Percentiles rank a stretch among this genome's conserved stretches.
phyloP scores from a whole-genome alignment of 2,113 vertebrate species.

The Ptyas mucosa region DNA sequence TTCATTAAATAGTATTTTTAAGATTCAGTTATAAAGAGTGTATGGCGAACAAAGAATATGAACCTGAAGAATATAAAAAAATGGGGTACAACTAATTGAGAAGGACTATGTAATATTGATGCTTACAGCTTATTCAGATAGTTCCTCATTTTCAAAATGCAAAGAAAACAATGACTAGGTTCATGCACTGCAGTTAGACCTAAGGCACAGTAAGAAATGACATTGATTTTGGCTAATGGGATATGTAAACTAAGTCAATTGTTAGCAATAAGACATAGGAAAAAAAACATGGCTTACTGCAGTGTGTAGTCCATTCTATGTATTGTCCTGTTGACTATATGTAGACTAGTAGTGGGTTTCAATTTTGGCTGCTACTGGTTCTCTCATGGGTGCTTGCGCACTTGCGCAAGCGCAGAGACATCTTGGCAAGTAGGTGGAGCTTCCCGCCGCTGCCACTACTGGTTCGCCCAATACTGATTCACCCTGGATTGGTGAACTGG shows the following conservation, averaged over 20 bases:
- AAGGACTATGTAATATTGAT: not conserved
- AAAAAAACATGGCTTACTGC: not conserved
- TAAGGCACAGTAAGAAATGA: not conserved
- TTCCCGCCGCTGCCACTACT: no score
- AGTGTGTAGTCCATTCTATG: not conserved
- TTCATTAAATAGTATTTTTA: not conserved
- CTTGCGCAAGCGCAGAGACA: no score
- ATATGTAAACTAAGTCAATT: not conserved
- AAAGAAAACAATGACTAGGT: not conserved
- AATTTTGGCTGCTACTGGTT: no score
- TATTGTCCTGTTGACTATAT: not conserved
- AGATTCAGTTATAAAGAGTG: not conserved
- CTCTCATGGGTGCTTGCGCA: no score
- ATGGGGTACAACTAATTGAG: not conserved
- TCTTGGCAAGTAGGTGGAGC: no score
- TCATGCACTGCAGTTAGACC: not conserved
- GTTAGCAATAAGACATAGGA: not conserved
- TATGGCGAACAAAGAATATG: not conserved
- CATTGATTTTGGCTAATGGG: not conserved
- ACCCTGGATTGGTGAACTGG: no score
- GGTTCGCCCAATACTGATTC: no score
- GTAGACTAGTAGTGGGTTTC: no score
- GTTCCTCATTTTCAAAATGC: not conserved
- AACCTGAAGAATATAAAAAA: not conserved
- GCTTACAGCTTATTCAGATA: not conserved